Evolutionary conservation across 2,888 invertebrate species (phyloP), one percentile per base, ranked within the genome.

Genomic region (Drosophila pseudotalamancana): DNA sequence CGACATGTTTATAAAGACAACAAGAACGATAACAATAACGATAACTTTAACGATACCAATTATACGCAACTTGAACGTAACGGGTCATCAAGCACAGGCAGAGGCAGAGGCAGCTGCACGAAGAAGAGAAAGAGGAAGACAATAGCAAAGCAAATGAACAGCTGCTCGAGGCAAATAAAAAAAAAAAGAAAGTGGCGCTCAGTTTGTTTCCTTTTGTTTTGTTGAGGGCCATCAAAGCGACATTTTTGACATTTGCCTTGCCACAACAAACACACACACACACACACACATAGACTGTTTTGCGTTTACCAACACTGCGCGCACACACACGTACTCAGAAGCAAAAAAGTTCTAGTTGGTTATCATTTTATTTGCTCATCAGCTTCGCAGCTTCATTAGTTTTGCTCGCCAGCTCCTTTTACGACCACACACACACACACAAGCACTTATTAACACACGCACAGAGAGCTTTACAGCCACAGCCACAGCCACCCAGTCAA

Each of bases 351-450:
- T 55, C 23, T 29, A 61, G 77, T 67, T 72, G 50, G 68, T 46
- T 67, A 77, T 77, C 74, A 67, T 62, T 73, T 73, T 68, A 77
- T 77, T 73, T 73, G 53, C 62, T 50, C 62, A 73, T 77, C 74
- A 77, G 72, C 72, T 72, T 56, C 60, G 61, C 42, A 40, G 72
- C 72, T 75, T 75, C 76, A 72, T 70, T 75, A 73, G 74, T 49
- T 63, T n/a, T 53, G 34, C 39, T 32, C 64, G n/a, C n/a, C n/a
- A n/a, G n/a, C n/a, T n/a, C n/a, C n/a, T n/a, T n/a, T n/a, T n/a
- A n/a, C n/a, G n/a, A n/a, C n/a, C n/a, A n/a, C n/a, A n/a, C n/a
- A n/a, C n/a, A n/a, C n/a, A n/a, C n/a, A n/a, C n/a, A n/a, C n/a
- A n/a, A n/a, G n/a, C n/a, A n/a, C n/a, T n/a, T n/a, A n/a, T n/a